A percentile compares a stretch with the other conserved stretches of the same genome.
These are phyloP conservation scores for Labia minor DNA, from an alignment of 2,888 invertebrate genomes.

Conservation along the genomic window DNA sequence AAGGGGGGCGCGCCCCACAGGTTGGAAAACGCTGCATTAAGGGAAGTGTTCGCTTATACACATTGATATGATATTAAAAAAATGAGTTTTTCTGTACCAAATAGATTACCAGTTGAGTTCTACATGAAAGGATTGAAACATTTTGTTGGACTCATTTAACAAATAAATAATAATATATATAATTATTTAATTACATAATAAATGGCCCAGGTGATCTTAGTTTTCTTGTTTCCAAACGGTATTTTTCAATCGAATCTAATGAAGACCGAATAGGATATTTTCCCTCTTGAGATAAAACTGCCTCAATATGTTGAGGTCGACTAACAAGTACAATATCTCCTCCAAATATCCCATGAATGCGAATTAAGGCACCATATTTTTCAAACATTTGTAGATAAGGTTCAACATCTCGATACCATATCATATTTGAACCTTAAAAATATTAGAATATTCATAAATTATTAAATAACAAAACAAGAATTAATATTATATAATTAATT, in stretches of 20 bases:
- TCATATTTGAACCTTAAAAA: constrained; percentile 30
- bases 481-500: constrained; percentile 15
- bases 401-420: constrained; percentile 39
- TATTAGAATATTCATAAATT: not conserved
- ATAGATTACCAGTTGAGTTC: too few species aligned
- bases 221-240: constrained; percentile 46
- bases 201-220: constrained; percentile 46
- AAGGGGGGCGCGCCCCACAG: too few species aligned
- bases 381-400: constrained; percentile 40
- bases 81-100: too few species aligned
- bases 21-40: too few species aligned
- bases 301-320: constrained; percentile 52
- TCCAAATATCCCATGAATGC: constrained; percentile 52
- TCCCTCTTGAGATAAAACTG: constrained; percentile 50
- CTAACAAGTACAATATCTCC: constrained; percentile 52
- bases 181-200: constrained; percentile 45
- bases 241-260: constrained; percentile 53
- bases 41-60: too few species aligned
- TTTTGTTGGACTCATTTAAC: too few species aligned
- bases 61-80: too few species aligned
- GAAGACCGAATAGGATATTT: constrained; percentile 48
- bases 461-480: too few species aligned
- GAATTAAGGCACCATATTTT: constrained; percentile 53
- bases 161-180: too few species aligned
- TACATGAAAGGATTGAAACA: too few species aligned